Conservation (phyloP, 2,797 vertebrate genomes). For the Brotula barbata region DNA sequence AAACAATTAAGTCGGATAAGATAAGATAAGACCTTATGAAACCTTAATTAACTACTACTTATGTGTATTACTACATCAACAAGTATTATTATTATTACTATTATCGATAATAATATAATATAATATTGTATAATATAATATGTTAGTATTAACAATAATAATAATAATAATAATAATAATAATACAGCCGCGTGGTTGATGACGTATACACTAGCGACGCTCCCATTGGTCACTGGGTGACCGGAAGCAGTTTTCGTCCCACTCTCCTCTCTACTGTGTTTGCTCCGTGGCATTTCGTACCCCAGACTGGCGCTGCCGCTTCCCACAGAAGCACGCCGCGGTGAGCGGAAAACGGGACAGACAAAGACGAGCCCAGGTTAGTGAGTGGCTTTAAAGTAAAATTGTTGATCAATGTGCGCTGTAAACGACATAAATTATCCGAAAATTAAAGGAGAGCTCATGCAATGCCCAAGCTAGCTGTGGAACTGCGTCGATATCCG, state of each 20-base stretch:
- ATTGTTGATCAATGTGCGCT: no score
- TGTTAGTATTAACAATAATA: background rate
- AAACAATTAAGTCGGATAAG: no score
- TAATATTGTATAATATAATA: no score
- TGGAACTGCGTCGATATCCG: constrained; percentile 22
- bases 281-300: constrained; percentile 74
- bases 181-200: constrained; percentile 46
- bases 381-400: constrained; percentile 8
- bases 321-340: background rate
- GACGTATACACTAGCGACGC: constrained; percentile 41
- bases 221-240: constrained; percentile 58
- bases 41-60: no score
- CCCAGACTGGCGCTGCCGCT: constrained; percentile 11
- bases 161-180: background rate
- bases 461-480: constrained; percentile 27
- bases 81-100: no score
- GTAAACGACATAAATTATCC: background rate
- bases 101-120: no score
- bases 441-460: constrained; percentile 14
- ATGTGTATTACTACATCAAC: no score
- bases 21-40: no score
- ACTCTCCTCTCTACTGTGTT: constrained; percentile 45
- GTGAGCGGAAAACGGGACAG: constrained; percentile 2
- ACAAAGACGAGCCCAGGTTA: constrained; percentile 36
- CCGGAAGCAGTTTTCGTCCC: constrained; percentile 60